phyloP scores from a whole-genome alignment of 2,113 vertebrate genomes.

The Tachysurus vachellii region DNA sequence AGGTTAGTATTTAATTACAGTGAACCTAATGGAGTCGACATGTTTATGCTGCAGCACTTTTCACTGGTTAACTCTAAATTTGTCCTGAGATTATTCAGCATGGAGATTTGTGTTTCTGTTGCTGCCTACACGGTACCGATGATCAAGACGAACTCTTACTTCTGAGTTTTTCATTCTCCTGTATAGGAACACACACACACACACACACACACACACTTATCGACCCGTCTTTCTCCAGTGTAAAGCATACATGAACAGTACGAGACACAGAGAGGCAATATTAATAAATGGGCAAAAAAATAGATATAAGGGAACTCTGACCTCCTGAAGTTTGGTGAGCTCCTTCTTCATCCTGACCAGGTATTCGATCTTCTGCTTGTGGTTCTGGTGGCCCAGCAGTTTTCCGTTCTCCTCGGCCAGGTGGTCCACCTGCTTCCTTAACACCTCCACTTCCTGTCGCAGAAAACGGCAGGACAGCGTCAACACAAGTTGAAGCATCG shows the following conservation, averaged over 20 bases:
- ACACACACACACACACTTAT: no score
- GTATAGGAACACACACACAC: neutral
- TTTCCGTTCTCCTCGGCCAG: constrained; percentile 94
- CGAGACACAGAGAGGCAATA: rapidly evolving
- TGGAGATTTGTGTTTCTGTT: neutral
- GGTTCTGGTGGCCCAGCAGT: constrained; percentile 90
- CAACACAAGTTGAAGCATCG: neutral
- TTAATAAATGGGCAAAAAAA: neutral
- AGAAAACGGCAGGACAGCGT: neutral
- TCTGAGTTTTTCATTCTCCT: constrained; percentile 41
- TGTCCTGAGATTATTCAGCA: neutral
- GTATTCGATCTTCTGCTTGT: constrained; percentile 94
- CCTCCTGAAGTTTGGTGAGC: constrained; percentile 85
- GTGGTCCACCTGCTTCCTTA: constrained; percentile 81
- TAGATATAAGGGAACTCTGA: constrained; percentile 51
- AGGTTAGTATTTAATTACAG: neutral
- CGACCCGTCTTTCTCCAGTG: neutral
- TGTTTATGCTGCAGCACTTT: neutral
- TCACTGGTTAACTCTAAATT: neutral
- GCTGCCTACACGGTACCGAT: neutral
- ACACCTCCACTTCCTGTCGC: constrained; percentile 80
- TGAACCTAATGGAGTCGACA: neutral
- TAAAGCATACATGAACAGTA: neutral
- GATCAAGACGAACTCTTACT: constrained; percentile 12
- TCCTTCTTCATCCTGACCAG: constrained; percentile 94